Percentiles rank a stretch among this genome's conserved stretches.
phyloP scores from a whole-genome alignment of 2,888 invertebrate species.

The Drosophila ustulata region DNA sequence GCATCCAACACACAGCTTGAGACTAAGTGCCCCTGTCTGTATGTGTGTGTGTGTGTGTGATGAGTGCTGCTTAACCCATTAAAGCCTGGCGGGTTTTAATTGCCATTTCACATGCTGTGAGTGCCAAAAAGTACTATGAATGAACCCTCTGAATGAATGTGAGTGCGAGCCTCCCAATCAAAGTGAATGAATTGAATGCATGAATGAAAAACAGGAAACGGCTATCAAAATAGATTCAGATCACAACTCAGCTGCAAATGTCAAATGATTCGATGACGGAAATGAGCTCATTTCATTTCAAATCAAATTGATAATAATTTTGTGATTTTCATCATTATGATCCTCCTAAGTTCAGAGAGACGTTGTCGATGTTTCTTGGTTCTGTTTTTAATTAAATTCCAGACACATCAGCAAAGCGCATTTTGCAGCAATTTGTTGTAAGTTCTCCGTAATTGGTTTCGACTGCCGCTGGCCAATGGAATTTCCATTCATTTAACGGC shows the following conservation, averaged over 20 bases:
- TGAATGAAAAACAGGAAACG: constrained; percentile 65
- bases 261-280: constrained; percentile 65
- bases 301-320: constrained; percentile 67
- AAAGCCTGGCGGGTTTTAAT: constrained; percentile 68
- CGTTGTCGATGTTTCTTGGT: constrained; percentile 22
- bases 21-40: constrained; percentile 61
- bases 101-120: constrained; percentile 72
- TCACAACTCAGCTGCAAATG: constrained; percentile 47
- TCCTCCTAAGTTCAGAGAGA: not conserved
- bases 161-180: constrained; percentile 14
- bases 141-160: constrained; percentile 56
- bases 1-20: constrained; percentile 67
- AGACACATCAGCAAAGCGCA: constrained; percentile 65
- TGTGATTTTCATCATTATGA: constrained; percentile 45
- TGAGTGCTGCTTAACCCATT: constrained; percentile 73
- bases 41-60: constrained; percentile 15
- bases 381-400: constrained; percentile 74
- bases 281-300: constrained; percentile 76
- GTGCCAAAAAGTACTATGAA: constrained; percentile 67
- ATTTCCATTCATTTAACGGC: constrained; percentile 76
- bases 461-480: constrained; percentile 50
- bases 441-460: constrained; percentile 57
- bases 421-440: constrained; percentile 40
- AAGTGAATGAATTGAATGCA: constrained; percentile 61
- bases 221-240: constrained; percentile 41